Evolutionary conservation across 2,888 invertebrate species (phyloP).

Genomic region (Anoncus sp.): DNA sequence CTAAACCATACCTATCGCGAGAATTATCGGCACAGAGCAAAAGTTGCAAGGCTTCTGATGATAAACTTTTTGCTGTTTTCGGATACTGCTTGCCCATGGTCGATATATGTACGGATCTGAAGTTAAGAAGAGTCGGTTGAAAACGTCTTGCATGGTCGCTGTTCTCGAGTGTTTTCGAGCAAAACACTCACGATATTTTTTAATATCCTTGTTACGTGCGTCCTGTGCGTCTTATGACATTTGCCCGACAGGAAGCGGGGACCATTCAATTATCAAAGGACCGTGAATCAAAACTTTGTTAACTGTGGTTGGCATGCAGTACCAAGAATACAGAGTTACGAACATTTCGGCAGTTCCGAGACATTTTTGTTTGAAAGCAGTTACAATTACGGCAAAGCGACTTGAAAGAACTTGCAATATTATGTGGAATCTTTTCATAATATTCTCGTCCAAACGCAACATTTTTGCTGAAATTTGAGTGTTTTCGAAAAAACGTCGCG

Average conservation of each 20-base stretch:
- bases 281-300: constrained; percentile 1
- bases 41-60: constrained; percentile 49
- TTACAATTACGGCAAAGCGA: constrained; percentile 43
- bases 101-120: constrained; percentile 47
- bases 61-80: constrained; percentile 33
- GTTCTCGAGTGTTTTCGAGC: constrained; percentile 37
- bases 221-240: constrained; percentile 1
- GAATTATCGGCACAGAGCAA: constrained; percentile 21
- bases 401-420: constrained; percentile 46
- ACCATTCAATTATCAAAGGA: constrained; percentile 2
- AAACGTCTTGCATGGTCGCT: constrained; percentile 43
- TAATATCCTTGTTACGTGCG: constrained; percentile 40
- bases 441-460: constrained; percentile 9
- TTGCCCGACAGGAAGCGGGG: constrained; percentile 5
- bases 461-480: too few relatives aligned
- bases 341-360: constrained; percentile 39
- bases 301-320: constrained; percentile 10
- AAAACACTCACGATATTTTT: constrained; percentile 17
- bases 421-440: constrained; percentile 39
- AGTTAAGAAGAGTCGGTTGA: constrained; percentile 23
- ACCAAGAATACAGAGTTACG: constrained; percentile 24
- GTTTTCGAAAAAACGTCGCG: too few relatives aligned
- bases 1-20: constrained; percentile 13
- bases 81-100: constrained; percentile 34
- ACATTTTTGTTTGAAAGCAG: constrained; percentile 36